Base-by-base conservation (phyloP, 2,113 vertebrate species). In the Aldabrachelys gigantea region DNA sequence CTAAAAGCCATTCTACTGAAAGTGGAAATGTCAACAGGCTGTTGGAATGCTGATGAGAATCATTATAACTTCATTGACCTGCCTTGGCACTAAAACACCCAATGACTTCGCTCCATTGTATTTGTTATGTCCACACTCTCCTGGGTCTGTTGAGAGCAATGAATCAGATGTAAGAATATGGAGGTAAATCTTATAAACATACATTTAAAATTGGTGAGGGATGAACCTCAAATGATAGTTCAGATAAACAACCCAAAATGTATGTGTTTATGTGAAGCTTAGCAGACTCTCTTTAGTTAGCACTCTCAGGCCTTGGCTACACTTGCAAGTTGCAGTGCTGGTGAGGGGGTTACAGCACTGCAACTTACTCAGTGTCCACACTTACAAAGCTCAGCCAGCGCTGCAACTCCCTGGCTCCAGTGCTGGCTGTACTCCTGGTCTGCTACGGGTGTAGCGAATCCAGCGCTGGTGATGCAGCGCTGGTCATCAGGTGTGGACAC, bases 1-100 rank as follows among this genome's bases (percentile, higher is more conserved):
- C 93, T 91, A 59, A 69, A 69, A 80, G n/a, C 16, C 84, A 49
- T 94, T 87, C n/a, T n/a, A 10, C 2, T 59, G 59, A 38, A 90
- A 94, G 38, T 2, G 76, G 57, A 95, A 96, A 52, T 52, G 24
- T 72, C 91, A 92, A 72, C 65, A 92, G 52, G 79, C 93, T 54
- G 82, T 76, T 83, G 69, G 88, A 94, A 91, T 78, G 72, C 88
- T 93, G 88, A 92, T 96, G 89, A 97, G 52, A 88, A 52, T 80
- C 90, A 91, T 96, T 97, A 91, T 65, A 96, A 94, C 90, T 95
- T 91, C 91, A 89, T 9, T 75, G 87, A 95, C 86, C 91, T 96
- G 82, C 89, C 93, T 83, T 89, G n/a, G 59, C 56, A 89, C 86
- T 17, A 82, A 88, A 95, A 87, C 47, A 95, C 92, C 86, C 11